Base-by-base conservation (phyloP, 2,797 vertebrate genomes). In the Emys orbicularis region DNA sequence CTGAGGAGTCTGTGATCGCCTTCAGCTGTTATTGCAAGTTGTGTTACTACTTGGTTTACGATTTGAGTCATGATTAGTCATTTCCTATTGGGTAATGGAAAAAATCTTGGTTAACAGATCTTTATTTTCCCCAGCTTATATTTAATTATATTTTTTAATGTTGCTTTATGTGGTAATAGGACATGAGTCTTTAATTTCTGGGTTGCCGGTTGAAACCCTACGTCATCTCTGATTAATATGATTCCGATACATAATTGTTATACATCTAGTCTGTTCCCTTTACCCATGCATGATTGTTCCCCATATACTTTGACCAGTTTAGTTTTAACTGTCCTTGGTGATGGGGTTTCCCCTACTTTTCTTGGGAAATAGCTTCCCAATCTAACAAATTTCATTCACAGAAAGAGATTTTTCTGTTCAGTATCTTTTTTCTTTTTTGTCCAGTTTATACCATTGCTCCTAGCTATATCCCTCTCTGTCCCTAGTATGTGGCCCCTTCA, bases 1-100 rank as follows among this genome's bases (percentile, higher is more conserved):
- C 81, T 95, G 85, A 95, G 83, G 34, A 96, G 41, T 84, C 19
- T 87, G 80, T 57, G 88, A n/a, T 79, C 90, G 2, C 41, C 47
- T 88, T 90, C 87, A 83, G 57, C 84, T 0, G 0, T 56, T 84
- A 47, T 96, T 91, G 82, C 92, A 68, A 91, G 34, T 83, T 80
- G 74, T 83, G 15, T 34, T 31, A 34, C 41, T 0, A 49, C 44
- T 92, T 85, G 79, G 41, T 89, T 91, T 86, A 86, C 49, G 37
- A 87, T 65, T 88, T 84, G 72, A 88, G 81, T 80, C 57, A 65
- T 85, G 0, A 0, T 96, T 92, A 96, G 81, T 96, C 94, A 97
- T 77, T 93, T 90, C 91, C 86, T 89, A 10, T 76, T 95, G 95
- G 82, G 74, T 80, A 91, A 47, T 68, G 90, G 87, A 91, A 95